Percentiles rank a stretch among this genome's conserved stretches.
These are phyloP conservation scores for Caenorhabditis imperialis DNA, from an alignment of 2,888 invertebrate genomes.

Conservation along the genomic window DNA sequence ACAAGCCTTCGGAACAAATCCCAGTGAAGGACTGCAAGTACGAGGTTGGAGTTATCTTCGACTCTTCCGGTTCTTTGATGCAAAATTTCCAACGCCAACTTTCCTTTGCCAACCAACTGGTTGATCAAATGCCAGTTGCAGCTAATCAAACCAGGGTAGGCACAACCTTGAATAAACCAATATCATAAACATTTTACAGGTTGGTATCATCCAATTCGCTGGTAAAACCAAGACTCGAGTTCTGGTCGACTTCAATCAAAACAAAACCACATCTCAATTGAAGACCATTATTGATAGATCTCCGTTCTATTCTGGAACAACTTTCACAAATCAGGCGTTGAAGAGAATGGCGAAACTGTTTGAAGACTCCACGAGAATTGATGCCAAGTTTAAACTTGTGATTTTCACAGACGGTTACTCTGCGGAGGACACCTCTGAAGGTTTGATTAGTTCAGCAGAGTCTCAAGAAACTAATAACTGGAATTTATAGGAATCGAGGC, in stretches of 20 bases:
- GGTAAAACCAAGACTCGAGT: conserved; percentile 42
- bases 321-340: conserved; percentile 56
- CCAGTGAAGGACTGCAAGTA: conserved; percentile 46
- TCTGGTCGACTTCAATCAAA: conserved; percentile 32
- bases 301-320: conserved; percentile 58
- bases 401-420: conserved; percentile 62
- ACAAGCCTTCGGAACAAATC: conserved; percentile 2
- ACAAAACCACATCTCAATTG: conserved; percentile 1
- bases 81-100: conserved; percentile 54
- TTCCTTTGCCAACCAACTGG: conserved; percentile 36
- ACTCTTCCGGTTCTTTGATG: conserved; percentile 58
- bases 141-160: conserved; percentile 42
- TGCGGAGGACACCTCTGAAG: conserved; percentile 55
- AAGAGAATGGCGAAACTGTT: conserved; percentile 45
- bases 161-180: too few relatives aligned
- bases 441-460: too few relatives aligned
- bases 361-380: conserved; percentile 19
- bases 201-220: conserved; percentile 58
- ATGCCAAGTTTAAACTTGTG: conserved; percentile 38
- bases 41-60: conserved; percentile 58
- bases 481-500: conserved; percentile 43
- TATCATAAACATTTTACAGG: too few relatives aligned
- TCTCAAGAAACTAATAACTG: too few relatives aligned
- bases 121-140: conserved; percentile 48
- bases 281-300: conserved; percentile 31